Conservation (phyloP, 2,113 vertebrate genomes). For the Pterophyllum scalare region DNA sequence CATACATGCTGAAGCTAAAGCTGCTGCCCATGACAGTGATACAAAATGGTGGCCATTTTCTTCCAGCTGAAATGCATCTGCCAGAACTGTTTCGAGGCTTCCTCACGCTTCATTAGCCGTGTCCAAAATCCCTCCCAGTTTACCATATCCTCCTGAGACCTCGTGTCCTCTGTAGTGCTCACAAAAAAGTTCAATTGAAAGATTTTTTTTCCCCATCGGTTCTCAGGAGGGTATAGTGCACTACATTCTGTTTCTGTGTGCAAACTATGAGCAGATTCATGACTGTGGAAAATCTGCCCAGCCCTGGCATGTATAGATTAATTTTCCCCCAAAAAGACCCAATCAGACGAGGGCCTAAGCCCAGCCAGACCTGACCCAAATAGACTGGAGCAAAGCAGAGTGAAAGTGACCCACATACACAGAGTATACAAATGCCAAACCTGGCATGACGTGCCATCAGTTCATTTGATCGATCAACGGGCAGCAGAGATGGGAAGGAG, state of each 20-base stretch:
- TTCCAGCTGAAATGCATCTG: background rate
- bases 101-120: background rate
- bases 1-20: background rate
- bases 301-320: conserved; percentile 10
- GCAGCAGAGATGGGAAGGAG: background rate
- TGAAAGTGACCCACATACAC: conserved; percentile 9
- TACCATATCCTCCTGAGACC: background rate
- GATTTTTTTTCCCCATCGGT: no score
- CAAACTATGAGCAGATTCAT: background rate
- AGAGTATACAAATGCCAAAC: no score
- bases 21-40: background rate
- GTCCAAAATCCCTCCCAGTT: background rate
- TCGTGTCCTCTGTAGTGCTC: no score
- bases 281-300: background rate
- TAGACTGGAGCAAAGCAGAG: background rate
- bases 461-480: background rate
- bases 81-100: conserved; percentile 11
- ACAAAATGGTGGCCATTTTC: background rate
- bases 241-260: background rate
- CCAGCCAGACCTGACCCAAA: conserved; percentile 7
- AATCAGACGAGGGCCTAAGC: background rate
- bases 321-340: background rate
- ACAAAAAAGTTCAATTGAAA: no score
- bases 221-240: rapidly evolving
- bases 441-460: background rate